Base-by-base conservation (phyloP, 2,888 invertebrate genomes). In the Drosophila planitibia region DNA sequence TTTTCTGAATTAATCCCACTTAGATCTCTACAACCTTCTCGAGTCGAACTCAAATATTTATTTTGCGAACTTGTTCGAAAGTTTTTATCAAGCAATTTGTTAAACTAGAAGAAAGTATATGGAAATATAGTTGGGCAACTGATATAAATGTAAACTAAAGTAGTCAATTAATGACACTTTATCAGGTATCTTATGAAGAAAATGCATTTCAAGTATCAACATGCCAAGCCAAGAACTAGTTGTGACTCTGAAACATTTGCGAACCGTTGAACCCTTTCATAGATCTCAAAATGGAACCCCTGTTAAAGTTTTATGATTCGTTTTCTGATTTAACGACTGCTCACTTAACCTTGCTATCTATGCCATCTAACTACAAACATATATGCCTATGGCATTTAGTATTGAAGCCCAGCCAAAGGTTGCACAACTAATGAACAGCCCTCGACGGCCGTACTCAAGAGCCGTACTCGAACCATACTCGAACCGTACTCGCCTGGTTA, bases 301-400 rank as follows among this genome's bases (percentile, higher is more conserved):
- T 30, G 28, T 22, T 25, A 22, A 35, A 14, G 28, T 35, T 51
- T 30, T 51, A 70, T 33, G 57, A 70, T 30, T 52, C 39, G 68
- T 52, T 47, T 25, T 44, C 22, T 44, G 37, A 69, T 35, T 58
- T 75, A 76, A 80, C 77, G 62, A 33, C 33, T 58, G 51, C 54
- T 66, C 75, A 67, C 75, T 69, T 79, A 83, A 85, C 89, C 86
- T 72, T 58, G 68, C 47, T 85, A 90, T 85, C 85, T 74, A 35
- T 47, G 75, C 81, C 83, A 81, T 81, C 89, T 83, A 90, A 85
- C 83, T 88, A 16, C 19, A 39, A 37, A 28, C 39, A 39, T n/a
- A 63, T 89, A 85, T 67, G 83, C 64, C 59, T 53, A 35, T 47
- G 77, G 60, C 67, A 61, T 51, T 77, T 80, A n/a, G 28, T 39